phyloP scores from a whole-genome alignment of 1,140 invertebrate species.

The Meloidogyne chitwoodi region DNA sequence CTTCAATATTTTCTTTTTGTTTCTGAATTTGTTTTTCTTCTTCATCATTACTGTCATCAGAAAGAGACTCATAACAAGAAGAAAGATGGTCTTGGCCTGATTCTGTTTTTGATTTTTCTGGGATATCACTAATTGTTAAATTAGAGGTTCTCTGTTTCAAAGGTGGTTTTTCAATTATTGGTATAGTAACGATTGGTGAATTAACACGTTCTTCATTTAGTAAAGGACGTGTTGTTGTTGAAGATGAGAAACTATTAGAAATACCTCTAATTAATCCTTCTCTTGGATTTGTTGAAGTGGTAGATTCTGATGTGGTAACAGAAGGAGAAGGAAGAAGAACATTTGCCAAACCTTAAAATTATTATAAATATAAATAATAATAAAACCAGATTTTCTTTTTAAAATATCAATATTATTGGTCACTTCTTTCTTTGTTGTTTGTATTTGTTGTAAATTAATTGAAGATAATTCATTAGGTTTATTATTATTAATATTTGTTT shows the following conservation, averaged over 20 bases:
- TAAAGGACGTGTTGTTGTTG: background rate
- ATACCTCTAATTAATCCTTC: background rate
- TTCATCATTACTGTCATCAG: slow-evolving; percentile 19
- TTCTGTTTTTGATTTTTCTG: background rate
- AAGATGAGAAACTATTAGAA: background rate
- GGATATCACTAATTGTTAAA: background rate
- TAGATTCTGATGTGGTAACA: background rate
- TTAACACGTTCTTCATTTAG: background rate
- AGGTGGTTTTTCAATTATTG: background rate
- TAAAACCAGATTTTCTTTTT: slow-evolving; percentile 16
- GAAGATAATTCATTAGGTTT: background rate
- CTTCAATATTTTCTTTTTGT: background rate
- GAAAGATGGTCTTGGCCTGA: slow-evolving; percentile 17
- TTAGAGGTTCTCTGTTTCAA: background rate
- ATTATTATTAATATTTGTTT: no score
- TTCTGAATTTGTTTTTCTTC: background rate
- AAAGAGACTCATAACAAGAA: slow-evolving; percentile 35
- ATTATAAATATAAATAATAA: background rate
- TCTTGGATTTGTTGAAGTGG: background rate
- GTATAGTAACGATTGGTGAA: background rate
- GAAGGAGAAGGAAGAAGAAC: slow-evolving; percentile 7
- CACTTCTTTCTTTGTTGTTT: background rate
- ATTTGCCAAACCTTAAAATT: slow-evolving; percentile 10
- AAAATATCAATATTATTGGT: background rate
- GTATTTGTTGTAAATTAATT: background rate